phyloP scores from a whole-genome alignment of 1,140 invertebrate genomes.

The Eueides isabella region DNA sequence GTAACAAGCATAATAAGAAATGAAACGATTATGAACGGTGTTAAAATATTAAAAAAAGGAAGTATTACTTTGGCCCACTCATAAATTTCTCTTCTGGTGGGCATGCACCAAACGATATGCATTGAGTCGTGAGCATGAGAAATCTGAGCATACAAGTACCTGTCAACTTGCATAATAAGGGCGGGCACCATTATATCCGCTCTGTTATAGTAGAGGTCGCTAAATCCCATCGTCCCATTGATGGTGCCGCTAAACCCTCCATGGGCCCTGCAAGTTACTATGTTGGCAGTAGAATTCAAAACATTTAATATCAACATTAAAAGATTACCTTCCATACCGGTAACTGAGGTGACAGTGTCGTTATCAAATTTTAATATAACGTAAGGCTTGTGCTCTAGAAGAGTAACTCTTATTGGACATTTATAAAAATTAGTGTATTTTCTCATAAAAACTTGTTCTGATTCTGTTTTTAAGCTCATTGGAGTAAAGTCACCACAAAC shows the following conservation, averaged over 20 bases:
- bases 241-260: conserved; percentile 28
- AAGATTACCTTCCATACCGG: conserved; percentile 53
- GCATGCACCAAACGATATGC: conserved; percentile 53
- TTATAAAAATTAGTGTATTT: conserved; percentile 60
- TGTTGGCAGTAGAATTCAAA: conserved; percentile 51
- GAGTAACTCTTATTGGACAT: conserved; percentile 51
- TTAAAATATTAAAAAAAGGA: conserved; percentile 49
- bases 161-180: conserved; percentile 40
- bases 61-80: conserved; percentile 56
- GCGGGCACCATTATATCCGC: conserved; percentile 53
- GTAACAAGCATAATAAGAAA: conserved; percentile 42
- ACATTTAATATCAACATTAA: conserved; percentile 43
- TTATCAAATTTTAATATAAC: conserved; percentile 39
- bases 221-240: conserved; percentile 43
- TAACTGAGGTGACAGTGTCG: conserved; percentile 35
- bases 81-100: conserved; percentile 52
- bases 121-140: conserved; percentile 46
- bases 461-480: conserved; percentile 31
- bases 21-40: conserved; percentile 43
- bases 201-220: conserved; percentile 42
- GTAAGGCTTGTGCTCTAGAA: conserved; percentile 47
- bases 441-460: conserved; percentile 44
- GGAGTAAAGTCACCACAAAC: conserved; percentile 50
- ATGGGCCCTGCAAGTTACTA: conserved; percentile 35
- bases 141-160: conserved; percentile 44